Evolutionary conservation across 2,888 invertebrate species (phyloP).

Genomic region (Thysanoteuthis rhombus): DNA sequence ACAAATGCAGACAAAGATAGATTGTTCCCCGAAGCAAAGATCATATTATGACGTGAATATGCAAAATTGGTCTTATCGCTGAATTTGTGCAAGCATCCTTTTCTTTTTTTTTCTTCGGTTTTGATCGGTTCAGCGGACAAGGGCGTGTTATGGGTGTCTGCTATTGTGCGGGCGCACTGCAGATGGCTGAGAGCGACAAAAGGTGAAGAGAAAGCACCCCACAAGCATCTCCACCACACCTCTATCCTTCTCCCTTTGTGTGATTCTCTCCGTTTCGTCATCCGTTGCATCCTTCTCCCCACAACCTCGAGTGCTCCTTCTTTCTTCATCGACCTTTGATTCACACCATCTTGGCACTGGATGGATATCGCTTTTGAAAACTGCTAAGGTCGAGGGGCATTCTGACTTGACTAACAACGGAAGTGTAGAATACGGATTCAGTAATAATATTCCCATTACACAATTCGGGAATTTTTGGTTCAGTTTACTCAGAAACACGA

Average conservation of each 20-base stretch:
- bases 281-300: neutral
- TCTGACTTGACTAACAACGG: neutral
- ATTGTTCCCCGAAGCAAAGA: neutral
- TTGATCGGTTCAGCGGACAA: neutral
- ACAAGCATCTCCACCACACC: neutral
- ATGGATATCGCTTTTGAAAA: neutral
- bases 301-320: neutral
- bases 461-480: neutral
- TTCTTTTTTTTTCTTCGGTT: no score
- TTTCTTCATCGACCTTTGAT: neutral
- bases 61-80: neutral
- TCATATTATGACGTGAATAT: neutral
- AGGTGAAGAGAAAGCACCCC: neutral
- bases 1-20: neutral
- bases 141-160: neutral
- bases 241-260: no score
- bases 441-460: neutral
- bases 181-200: neutral
- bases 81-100: neutral
- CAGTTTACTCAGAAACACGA: neutral
- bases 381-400: neutral
- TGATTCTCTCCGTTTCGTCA: no score
- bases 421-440: neutral
- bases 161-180: neutral
- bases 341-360: neutral